A percentile compares a stretch with the other conserved stretches of the same genome.
phyloP scores from a whole-genome alignment of 2,888 invertebrate species.

The Cryptocheilus praepositus region DNA sequence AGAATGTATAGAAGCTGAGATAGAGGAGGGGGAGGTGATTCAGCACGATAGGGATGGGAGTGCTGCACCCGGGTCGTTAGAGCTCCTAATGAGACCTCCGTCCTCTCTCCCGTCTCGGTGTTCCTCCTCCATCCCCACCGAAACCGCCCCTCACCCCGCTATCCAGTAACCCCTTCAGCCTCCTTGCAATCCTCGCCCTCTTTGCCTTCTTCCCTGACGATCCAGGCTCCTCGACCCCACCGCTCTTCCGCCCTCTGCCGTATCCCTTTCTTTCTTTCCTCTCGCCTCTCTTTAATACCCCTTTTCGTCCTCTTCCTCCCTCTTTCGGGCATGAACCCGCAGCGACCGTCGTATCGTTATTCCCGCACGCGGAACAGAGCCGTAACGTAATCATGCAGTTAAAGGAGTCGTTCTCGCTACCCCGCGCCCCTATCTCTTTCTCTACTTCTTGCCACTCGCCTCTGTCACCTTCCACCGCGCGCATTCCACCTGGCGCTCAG shows the following conservation, averaged over 20 bases:
- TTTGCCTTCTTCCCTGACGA: conserved; percentile 8
- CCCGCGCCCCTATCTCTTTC: background rate
- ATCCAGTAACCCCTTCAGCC: conserved; percentile 46
- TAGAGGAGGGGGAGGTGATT: conserved; percentile 57
- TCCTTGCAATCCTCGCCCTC: conserved; percentile 1
- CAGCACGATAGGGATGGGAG: conserved; percentile 61
- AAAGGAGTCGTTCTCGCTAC: conserved; percentile 33
- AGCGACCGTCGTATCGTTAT: conserved; percentile 43
- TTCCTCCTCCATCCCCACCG: conserved; percentile 30
- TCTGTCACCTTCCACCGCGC: background rate
- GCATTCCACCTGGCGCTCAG: background rate
- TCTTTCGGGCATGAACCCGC: conserved; percentile 1
- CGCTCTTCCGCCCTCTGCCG: conserved; percentile 22
- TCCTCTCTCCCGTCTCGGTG: conserved; percentile 27
- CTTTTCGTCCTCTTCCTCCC: background rate
- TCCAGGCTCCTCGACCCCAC: conserved; percentile 18
- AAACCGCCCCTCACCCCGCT: conserved; percentile 30
- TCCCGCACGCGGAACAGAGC: conserved; percentile 38
- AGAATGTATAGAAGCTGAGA: conserved; percentile 45
- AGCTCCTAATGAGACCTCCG: conserved; percentile 72
- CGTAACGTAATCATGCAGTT: conserved; percentile 55
- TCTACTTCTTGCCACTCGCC: background rate
- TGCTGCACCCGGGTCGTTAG: conserved; percentile 72
- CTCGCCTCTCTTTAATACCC: conserved; percentile 13
- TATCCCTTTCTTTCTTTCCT: conserved; percentile 22